Base-by-base conservation (phyloP, 37 sponge, comb jelly and placozoan species). In the Tethya wilhelma region DNA sequence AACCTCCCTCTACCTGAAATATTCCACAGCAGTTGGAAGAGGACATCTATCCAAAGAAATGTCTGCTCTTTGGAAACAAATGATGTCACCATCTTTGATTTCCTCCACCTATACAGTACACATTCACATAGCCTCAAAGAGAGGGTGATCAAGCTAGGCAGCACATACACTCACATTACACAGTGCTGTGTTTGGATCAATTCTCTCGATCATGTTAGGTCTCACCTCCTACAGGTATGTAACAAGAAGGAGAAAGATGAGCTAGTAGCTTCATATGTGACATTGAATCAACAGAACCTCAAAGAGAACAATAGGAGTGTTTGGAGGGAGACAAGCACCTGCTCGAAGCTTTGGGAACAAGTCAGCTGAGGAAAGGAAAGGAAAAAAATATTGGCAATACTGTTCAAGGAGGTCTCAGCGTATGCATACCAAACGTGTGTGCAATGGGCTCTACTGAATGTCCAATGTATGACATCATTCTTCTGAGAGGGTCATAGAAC, bases 41-140 rank as follows among this genome's bases (percentile, higher is more conserved):
- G 55, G 38, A 0, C 69, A 59, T 60, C 58, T 71, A 4, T 80
- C 71, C 9, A 59, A 25, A 6, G 56, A 33, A 1, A 80, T n/a
- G 58, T 85, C 82, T 58, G 77, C 87, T 75, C 86, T 93, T 41
- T 95, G 95, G 59, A 85, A 95, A 45, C 95, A 95, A 44, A 95
- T 77, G 29, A 95, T 95, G 74, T 95, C 95, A 19, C 95, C 95
- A 88, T 95, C 95, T 76, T 81, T 70, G 31, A 93, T 58, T 17
- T 93, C 93, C 33, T 89, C 93, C 63, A 89, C 58, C 87, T 86
- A 32, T n/a, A n/a, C n/a, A n/a, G n/a, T n/a, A n/a, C n/a, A n/a
- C 43, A 69, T 45, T 4, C 46, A 41, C 6, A 67, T 6, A 37
- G 7, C 29, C 63, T 7, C 9, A 49, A 49, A 49, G 14, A 14